Conservation (phyloP, 2,888 invertebrate genomes). For the Operophtera brumata region DNA sequence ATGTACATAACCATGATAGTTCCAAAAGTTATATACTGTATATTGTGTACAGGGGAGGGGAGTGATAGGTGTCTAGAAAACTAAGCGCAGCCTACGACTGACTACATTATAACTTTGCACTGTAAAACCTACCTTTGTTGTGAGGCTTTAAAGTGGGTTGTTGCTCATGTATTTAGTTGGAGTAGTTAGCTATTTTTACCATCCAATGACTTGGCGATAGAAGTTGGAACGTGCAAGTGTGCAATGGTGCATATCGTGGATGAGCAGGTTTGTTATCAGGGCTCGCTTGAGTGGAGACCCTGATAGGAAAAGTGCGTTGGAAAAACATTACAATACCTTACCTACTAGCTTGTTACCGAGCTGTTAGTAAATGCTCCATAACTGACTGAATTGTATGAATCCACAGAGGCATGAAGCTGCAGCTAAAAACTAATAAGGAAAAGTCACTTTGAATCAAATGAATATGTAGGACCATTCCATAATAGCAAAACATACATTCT, state of each 20-base stretch:
- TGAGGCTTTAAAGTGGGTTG: background rate
- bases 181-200: slow-evolving; percentile 39
- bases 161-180: background rate
- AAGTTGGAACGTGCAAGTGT: slow-evolving; percentile 29
- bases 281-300: slow-evolving; percentile 11
- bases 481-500: background rate
- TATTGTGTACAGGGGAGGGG: slow-evolving; percentile 11
- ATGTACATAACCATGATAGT: no score
- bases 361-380: background rate
- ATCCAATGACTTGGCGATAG: slow-evolving; percentile 41
- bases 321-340: background rate
- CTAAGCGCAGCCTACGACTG: slow-evolving; percentile 33
- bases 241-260: slow-evolving; percentile 29
- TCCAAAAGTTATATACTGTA: no score
- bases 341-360: background rate
- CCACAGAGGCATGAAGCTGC: background rate
- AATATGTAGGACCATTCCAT: no score
- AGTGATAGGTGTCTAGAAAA: slow-evolving; percentile 33
- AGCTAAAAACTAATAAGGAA: background rate
- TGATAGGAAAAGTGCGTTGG: slow-evolving; percentile 1
- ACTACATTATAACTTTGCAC: background rate
- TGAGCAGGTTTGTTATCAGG: slow-evolving; percentile 17
- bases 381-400: background rate
- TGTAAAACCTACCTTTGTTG: slow-evolving; percentile 2
- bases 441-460: background rate